Evolutionary conservation across 2,797 vertebrate genomes (phyloP).

Genomic region (Balearica regulorum): DNA sequence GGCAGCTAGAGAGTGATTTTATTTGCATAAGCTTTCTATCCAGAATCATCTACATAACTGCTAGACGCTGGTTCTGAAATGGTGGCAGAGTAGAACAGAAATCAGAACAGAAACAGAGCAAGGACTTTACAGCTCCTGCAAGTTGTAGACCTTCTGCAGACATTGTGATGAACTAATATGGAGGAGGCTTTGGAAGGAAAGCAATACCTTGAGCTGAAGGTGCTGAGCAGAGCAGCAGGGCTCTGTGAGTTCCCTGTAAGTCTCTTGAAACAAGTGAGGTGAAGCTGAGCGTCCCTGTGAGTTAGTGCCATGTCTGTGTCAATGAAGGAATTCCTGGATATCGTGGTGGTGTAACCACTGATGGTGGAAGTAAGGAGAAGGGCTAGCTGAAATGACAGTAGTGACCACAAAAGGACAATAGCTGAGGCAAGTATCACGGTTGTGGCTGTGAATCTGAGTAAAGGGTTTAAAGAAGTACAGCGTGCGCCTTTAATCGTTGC

Average conservation of each 20-base stretch:
- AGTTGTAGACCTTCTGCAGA: background rate
- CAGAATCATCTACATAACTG: background rate
- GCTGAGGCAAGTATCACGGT: background rate
- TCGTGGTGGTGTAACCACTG: background rate
- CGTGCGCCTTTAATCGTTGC: background rate
- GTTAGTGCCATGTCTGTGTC: rapidly evolving
- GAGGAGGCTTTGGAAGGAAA: background rate
- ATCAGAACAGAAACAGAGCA: background rate
- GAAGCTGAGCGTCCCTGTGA: background rate
- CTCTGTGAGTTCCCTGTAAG: background rate
- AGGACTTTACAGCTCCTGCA: background rate
- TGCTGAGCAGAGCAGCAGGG: background rate
- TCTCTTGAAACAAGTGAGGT: background rate
- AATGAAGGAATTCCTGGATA: background rate
- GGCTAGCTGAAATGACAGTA: background rate
- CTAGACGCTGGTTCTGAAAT: background rate
- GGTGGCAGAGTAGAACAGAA: background rate
- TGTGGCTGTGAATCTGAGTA: background rate
- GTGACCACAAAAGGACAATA: background rate
- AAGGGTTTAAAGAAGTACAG: background rate
- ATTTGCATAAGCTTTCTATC: background rate
- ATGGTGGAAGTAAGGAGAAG: background rate
- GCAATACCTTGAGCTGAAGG: background rate
- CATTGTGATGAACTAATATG: background rate
- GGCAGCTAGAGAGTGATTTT: background rate